phyloP scores from a whole-genome alignment of 2,113 vertebrate genomes.

The Corythornis cristatus region DNA sequence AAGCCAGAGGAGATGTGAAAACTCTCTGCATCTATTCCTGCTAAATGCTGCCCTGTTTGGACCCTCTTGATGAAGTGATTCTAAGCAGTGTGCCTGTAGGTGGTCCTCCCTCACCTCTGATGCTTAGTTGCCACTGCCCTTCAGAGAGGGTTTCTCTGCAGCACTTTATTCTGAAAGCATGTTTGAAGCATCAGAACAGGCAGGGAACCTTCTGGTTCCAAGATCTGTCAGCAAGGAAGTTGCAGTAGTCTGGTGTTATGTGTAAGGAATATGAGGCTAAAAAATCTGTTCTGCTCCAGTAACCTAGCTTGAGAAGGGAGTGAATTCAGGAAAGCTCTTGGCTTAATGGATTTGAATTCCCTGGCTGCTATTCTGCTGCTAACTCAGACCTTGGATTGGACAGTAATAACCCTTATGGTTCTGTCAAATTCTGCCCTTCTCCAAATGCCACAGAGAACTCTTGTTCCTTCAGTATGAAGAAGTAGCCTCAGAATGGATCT shows the following conservation, averaged over 20 bases:
- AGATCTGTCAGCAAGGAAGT: neutral
- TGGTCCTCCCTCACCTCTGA: neutral
- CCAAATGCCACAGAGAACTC: neutral
- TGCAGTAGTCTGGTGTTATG: neutral
- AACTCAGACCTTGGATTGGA: neutral
- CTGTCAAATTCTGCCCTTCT: neutral
- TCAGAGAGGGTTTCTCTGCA: neutral
- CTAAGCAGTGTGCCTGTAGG: neutral
- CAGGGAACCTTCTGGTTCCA: neutral
- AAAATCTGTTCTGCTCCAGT: neutral
- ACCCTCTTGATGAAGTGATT: neutral
- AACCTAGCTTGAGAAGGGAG: neutral
- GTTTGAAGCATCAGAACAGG: neutral
- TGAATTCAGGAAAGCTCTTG: neutral
- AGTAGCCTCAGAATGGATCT: neutral
- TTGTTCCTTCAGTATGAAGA: neutral
- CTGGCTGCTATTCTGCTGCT: neutral
- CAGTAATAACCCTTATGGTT: neutral
- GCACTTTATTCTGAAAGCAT: neutral
- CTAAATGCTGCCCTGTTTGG: neutral
- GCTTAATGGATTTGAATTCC: neutral
- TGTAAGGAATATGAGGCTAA: neutral
- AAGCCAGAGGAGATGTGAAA: neutral
- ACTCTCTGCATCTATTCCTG: neutral
- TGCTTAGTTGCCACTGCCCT: neutral